Evolutionary conservation across 1,140 invertebrate genomes (phyloP), one percentile per base, ranked within the genome.

Genomic region (Scaptodrosophila lebanonensis): DNA sequence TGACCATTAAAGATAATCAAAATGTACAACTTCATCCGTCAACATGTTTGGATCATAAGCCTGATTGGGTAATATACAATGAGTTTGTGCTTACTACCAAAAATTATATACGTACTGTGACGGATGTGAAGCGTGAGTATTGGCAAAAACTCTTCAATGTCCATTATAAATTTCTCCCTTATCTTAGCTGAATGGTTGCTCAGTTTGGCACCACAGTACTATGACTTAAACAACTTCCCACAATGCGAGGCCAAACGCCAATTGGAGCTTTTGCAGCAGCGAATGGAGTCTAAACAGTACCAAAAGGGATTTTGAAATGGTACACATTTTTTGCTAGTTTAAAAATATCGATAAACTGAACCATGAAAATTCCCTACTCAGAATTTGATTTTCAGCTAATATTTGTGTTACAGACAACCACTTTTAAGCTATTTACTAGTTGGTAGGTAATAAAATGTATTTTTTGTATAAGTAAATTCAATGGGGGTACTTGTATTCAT

Each of bases 21-120:
- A 92, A 97, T 47, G 98, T 99, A 5, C 97, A 99, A 87, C 90
- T 99, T 8, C 98, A 99, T 90, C 98, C 98, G 0, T 99, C 97
- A 38, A 99, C 97, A 11, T 99, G 97, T 88, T 90, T 99, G 9
- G 98, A 99, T 88, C 98, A 99, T 88, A 99, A 99, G 89, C 98
- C 98, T 2, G 98, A 99, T 86, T 99, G 98, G 98, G 98, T 99
- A 11, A 93, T 99, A 42, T 99, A 99, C 88, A 99, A 99, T 88
- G 98, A 99, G 89, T 99, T 99, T 88, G 98, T 99, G 18, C 89
- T 99, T 44, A 99, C 98, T 20, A 99, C 98, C 8, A 99, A 99
- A 88, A 99, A 99, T 88, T 99, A 99, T 87, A 99, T 99, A 67
- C 91, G 98, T 66, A 99, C 98, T 1, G 97, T 99, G 1, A 99